phyloP scores from a whole-genome alignment of 2,113 vertebrate species.

The Grammomys surdaster region DNA sequence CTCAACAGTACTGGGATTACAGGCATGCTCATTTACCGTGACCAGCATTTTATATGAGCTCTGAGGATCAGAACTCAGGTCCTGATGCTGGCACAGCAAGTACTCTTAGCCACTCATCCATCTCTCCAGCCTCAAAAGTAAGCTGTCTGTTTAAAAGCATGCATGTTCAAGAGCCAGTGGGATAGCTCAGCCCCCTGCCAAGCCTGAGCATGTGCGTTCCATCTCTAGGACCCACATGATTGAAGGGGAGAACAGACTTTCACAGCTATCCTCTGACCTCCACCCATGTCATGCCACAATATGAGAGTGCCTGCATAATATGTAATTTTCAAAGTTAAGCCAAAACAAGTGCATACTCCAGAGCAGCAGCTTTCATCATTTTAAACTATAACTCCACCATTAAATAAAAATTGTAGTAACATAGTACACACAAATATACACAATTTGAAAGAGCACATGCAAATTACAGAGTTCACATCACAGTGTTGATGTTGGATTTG shows the following conservation, averaged over 20 bases:
- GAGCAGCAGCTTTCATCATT: constrained; percentile 31
- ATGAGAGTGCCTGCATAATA: too few relatives aligned
- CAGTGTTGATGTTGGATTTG: background rate
- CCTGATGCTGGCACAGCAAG: background rate
- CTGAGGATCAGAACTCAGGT: background rate
- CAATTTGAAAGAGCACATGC: constrained; percentile 46
- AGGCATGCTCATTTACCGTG: background rate
- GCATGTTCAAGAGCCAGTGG: background rate
- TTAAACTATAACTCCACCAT: constrained; percentile 23
- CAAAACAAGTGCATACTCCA: background rate
- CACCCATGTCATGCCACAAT: too few relatives aligned
- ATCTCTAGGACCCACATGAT: background rate
- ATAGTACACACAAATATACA: background rate
- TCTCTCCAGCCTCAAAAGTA: background rate
- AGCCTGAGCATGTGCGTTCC: background rate
- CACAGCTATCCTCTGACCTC: background rate
- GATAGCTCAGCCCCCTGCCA: background rate
- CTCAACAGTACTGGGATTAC: background rate
- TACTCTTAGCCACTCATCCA: background rate
- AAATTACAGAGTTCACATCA: constrained; percentile 61
- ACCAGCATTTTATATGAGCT: too few relatives aligned
- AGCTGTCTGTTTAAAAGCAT: background rate
- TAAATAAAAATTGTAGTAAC: constrained; percentile 58
- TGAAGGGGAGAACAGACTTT: background rate
- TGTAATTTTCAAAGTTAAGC: background rate